phyloP scores from a whole-genome alignment of 2,797 vertebrate genomes.

The Champsocephalus gunnari region DNA sequence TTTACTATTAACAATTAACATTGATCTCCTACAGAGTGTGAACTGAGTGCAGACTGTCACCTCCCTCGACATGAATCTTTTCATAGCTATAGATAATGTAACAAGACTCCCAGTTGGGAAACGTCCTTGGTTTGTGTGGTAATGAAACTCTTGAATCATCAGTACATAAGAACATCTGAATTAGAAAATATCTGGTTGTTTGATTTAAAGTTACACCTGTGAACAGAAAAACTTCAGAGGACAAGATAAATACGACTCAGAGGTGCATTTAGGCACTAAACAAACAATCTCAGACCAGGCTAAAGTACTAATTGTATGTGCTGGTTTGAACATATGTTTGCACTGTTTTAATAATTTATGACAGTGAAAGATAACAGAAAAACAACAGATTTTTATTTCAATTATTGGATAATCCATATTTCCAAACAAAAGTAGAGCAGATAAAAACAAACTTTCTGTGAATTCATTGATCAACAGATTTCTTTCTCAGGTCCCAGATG shows the following conservation, averaged over 20 bases:
- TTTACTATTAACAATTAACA: neutral
- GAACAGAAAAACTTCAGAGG: neutral
- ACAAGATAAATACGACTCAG: neutral
- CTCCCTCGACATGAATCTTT: neutral
- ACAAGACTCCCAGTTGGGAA: constrained; percentile 6
- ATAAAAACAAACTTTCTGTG: constrained; percentile 81
- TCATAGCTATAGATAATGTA: neutral
- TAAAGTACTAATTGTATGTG: neutral
- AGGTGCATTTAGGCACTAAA: neutral
- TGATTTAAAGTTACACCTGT: neutral
- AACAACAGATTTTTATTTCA: constrained; percentile 86
- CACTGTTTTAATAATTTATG: neutral
- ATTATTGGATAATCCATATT: constrained; percentile 76
- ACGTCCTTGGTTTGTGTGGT: neutral
- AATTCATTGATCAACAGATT: constrained; percentile 74
- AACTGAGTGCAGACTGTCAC: neutral
- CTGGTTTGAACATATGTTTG: neutral
- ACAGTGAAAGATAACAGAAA: constrained; percentile 29
- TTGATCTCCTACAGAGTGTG: neutral
- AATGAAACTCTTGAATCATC: constrained; percentile 15
- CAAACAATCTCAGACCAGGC: neutral
- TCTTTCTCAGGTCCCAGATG: constrained; percentile 73
- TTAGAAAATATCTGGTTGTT: constrained; percentile 9
- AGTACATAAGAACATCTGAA: neutral
- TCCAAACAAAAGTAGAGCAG: constrained; percentile 83